Base-by-base conservation (phyloP, 1,140 invertebrate genomes). In the Cheumatopsyche charites region DNA sequence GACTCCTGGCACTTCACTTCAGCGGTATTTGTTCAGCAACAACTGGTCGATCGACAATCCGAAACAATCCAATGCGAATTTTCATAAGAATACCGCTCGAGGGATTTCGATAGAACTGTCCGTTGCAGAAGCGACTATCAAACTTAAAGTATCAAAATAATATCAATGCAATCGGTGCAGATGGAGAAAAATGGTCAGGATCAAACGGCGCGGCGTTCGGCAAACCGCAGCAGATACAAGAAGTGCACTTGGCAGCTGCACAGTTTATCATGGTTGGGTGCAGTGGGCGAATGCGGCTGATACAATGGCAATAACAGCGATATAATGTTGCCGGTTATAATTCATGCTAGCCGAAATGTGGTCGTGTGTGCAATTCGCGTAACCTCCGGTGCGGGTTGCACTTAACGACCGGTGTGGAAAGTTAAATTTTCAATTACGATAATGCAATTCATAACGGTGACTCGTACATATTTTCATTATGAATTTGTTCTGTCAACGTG, bases 261-360 rank as follows among this genome's bases (percentile, higher is more conserved):
- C 15, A 17, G 47, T 52, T 17, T 52, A 17, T 52, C 47, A 52
- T 52, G 19, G 19, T 17, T n/a, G n/a, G 19, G 47, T 52, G 47
- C 19, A 17, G 9, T 36, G n/a, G 47, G 47, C 47, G 19, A 52
- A 15, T 52, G 47, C 15, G 47, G 47, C 47, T 52, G 19, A 52
- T 52, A 52, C 47, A 52, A 52, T 52, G 47, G 47, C 47, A 52
- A 52, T 52, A 52, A 52, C 19, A 52, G 19, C 47, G 47, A 52
- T 52, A 52, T 52, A 52, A 52, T 52, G 47, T 15, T 15, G 19
- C 47, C 47, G 47, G 47, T 17, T 52, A 52, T 52, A 52, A 52
- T 52, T 52, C 47, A 52, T 52, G 1, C 47, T 13, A 7, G 19
- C 47, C 15, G 15, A 17, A 19, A 17, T 52, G 15, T 52, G 19